Evolutionary conservation across 2,888 invertebrate species (phyloP).

Genomic region (Epistrophella euchroma): DNA sequence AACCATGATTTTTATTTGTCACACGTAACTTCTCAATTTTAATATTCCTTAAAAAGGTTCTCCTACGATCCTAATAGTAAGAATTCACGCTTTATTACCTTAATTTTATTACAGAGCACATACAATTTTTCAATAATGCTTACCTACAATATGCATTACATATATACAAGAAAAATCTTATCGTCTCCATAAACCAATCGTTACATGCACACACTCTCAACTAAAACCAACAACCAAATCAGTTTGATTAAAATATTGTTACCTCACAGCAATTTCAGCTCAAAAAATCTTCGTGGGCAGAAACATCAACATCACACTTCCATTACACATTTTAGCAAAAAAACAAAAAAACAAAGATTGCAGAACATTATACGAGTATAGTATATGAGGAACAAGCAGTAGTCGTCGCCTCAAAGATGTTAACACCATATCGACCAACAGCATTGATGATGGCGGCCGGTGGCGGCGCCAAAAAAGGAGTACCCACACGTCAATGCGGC

Average conservation of each 20-base stretch:
- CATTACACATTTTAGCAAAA: not conserved
- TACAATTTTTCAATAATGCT: too few relatives aligned
- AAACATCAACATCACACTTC: constrained; percentile 33
- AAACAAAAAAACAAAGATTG: not conserved
- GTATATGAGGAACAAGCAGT: not conserved
- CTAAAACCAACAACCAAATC: not conserved
- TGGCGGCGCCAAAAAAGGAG: constrained; percentile 24
- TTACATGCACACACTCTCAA: not conserved
- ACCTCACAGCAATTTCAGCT: not conserved
- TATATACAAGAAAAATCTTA: too few relatives aligned
- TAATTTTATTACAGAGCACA: too few relatives aligned
- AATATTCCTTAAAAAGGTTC: too few relatives aligned
- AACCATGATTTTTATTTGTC: too few relatives aligned
- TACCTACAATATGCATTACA: too few relatives aligned
- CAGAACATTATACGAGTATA: not conserved
- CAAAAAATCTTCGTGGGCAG: constrained; percentile 8
- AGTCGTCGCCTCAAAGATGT: constrained; percentile 30
- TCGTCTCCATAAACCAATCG: constrained; percentile 5
- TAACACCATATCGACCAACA: constrained; percentile 12
- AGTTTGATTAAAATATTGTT: constrained; percentile 30
- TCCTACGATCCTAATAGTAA: too few relatives aligned
- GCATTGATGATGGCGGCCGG: not conserved
- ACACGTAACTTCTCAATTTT: too few relatives aligned
- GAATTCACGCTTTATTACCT: too few relatives aligned
- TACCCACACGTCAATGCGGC: constrained; percentile 27